Evolutionary conservation across 2,113 vertebrate genomes (phyloP), one percentile per base, ranked within the genome.

Genomic region (Lasiurus borealis): DNA sequence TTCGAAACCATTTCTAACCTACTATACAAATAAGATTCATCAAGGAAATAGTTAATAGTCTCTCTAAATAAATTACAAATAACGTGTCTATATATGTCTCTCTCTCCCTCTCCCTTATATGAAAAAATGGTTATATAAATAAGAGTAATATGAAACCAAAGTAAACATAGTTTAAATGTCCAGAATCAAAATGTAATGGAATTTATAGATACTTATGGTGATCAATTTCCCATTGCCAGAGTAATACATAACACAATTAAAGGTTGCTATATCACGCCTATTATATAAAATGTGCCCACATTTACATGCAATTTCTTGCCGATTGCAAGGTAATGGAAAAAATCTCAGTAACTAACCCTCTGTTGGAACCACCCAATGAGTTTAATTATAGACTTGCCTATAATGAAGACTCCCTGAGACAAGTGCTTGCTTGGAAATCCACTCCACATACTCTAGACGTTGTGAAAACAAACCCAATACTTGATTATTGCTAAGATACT

Each of bases 401-500:
- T 88, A 95, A 88, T 40, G 91, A 95, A 92, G 75, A 81, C 52
- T 86, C 62, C 40, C 64, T 83, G 14, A 52, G 76, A 91, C 92
- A 90, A 95, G 93, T n/a, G 29, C 64, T 87, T n/a, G 57, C 59
- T 95, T 94, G 27, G 73, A 94, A 95, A 89, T 89, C 81, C 85
- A 69, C 75, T 93, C 71, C 4, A 12, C 66, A 59, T 36, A 40
- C 34, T 89, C 81, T 6, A 92, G 77, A 90, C 81, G 40, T 31
- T 88, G 59, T 80, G 36, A 90, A 96, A 96, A 83, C 77, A 95
- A 90, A 62, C 66, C 81, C 80, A 46, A 57, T 59, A 73, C 91
- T 96, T 89, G 31, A 92, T 72, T 85, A 21, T 34, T 82, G 78
- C 44, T 85, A 77, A 31, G 0, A 71, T 98, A 98, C 98, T 98